Base-by-base conservation (phyloP, 2,113 vertebrate genomes). In the Nansenia antarctica region DNA sequence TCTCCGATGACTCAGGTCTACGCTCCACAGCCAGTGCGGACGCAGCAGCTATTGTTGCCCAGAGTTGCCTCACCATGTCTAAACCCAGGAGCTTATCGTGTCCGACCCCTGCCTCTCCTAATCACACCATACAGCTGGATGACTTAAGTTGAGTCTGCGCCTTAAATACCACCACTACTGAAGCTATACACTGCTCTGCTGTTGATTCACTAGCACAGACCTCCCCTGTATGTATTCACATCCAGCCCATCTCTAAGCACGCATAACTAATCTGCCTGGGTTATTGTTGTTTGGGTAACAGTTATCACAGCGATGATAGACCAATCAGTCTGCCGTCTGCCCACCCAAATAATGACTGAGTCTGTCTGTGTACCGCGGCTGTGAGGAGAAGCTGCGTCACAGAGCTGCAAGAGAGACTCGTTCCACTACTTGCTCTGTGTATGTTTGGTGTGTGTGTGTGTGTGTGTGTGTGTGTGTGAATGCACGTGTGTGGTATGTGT, bases 401-500 rank as follows among this genome's bases (percentile, higher is more conserved):
- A n/a, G n/a, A n/a, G n/a, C n/a, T n/a, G n/a, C n/a, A n/a, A 42
- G 39, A 42, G 39, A 15, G 18, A 42, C 1, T 15, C 11, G 15
- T 42, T 42, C 39, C 39, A n/a, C n/a, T n/a, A n/a, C n/a, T n/a
- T n/a, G 18, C 49, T 37, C 5, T 24, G 49, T 11, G 49, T 55
- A 32, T 52, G 31, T 70, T 47, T 62, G 30, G 60, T 70, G 61
- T 29, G 27, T 22, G 42, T 63, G 60, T 37, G 66, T 71, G 61
- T 72, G n/a, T 75, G 72, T 57, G 52, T 45, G 63, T 59, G 26
- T 52, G 47, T 22, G 42, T 63, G 42, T 37, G 35, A 6, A 9
- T 37, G 35, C 35, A n/a, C n/a, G n/a, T n/a, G n/a, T n/a, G n/a
- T n/a, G n/a, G n/a, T n/a, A n/a, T n/a, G n/a, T n/a, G n/a, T 37